Percentiles rank a stretch among this genome's conserved stretches.
Evolutionary conservation across 2,888 invertebrate genomes (phyloP).

Genomic region (Trichogramma dendrolimi): DNA sequence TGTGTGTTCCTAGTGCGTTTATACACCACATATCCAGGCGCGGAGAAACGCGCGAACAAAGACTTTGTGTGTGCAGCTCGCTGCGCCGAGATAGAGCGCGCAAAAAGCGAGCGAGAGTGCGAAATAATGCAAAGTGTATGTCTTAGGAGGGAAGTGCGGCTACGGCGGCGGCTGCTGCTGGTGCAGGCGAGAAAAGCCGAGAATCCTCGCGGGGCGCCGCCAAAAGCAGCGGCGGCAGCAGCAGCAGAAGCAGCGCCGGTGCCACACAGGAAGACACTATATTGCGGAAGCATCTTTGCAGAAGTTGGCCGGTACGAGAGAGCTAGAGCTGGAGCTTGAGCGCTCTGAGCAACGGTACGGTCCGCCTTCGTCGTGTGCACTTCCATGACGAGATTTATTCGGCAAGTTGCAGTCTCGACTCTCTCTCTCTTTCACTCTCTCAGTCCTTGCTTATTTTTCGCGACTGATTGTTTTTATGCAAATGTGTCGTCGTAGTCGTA

Average conservation of each 20-base stretch:
- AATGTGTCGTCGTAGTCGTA: constrained; percentile 6
- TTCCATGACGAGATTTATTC: too few relatives aligned
- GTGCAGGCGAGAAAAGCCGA: background rate
- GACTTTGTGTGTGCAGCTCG: background rate
- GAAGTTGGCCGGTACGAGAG: too few relatives aligned
- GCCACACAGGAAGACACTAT: too few relatives aligned
- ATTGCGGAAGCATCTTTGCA: too few relatives aligned
- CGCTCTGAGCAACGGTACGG: too few relatives aligned
- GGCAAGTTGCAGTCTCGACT: too few relatives aligned
- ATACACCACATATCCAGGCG: background rate
- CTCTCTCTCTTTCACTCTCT: too few relatives aligned
- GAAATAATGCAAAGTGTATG: too few relatives aligned
- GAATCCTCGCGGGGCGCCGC: constrained; percentile 2
- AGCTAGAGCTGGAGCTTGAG: too few relatives aligned
- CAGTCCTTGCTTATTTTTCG: constrained; percentile 5
- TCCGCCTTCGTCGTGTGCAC: too few relatives aligned
- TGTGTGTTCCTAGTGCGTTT: too few relatives aligned
- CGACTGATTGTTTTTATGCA: constrained; percentile 29
- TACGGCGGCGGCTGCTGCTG: background rate
- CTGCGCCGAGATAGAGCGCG: background rate
- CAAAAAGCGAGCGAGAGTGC: background rate
- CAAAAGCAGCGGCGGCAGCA: background rate
- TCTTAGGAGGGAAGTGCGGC: constrained; percentile 7
- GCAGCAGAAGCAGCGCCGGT: too few relatives aligned
- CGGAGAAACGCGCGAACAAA: background rate